Evolutionary conservation across 2,113 vertebrate species (phyloP).

Genomic region (Etia nguti): DNA sequence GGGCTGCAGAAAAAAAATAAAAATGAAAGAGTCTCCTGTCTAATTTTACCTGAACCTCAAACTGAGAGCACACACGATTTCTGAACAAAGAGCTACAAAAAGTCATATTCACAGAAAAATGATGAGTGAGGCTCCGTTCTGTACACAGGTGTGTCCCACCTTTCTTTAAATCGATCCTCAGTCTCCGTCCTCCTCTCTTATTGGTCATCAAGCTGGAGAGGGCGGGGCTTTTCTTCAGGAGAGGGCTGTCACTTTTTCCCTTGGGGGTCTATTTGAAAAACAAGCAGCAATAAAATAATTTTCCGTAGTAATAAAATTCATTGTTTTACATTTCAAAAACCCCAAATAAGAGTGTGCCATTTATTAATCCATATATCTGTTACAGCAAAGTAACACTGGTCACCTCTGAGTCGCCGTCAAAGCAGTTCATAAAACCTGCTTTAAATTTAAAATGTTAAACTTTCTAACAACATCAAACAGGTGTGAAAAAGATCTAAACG

Average conservation of each 20-base stretch:
- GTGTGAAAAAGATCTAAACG: background rate
- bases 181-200: conserved; percentile 84
- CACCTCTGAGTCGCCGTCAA: background rate
- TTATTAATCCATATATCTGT: background rate
- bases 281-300: background rate
- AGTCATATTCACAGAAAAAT: background rate
- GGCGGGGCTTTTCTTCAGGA: conserved; percentile 72
- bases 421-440: background rate
- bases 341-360: background rate
- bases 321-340: background rate
- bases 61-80: background rate
- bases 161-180: conserved; percentile 94
- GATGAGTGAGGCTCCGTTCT: background rate
- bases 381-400: background rate
- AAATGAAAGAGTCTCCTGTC: background rate
- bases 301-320: background rate
- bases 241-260: conserved; percentile 61
- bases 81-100: background rate
- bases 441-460: background rate
- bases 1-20: background rate
- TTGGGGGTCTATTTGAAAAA: conserved; percentile 49
- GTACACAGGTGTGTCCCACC: conserved; percentile 67
- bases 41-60: background rate
- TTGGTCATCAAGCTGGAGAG: conserved; percentile 79
- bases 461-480: background rate